phyloP scores from a whole-genome alignment of 35 echinoderm and acorn worm genomes.

The Patiria miniata region DNA sequence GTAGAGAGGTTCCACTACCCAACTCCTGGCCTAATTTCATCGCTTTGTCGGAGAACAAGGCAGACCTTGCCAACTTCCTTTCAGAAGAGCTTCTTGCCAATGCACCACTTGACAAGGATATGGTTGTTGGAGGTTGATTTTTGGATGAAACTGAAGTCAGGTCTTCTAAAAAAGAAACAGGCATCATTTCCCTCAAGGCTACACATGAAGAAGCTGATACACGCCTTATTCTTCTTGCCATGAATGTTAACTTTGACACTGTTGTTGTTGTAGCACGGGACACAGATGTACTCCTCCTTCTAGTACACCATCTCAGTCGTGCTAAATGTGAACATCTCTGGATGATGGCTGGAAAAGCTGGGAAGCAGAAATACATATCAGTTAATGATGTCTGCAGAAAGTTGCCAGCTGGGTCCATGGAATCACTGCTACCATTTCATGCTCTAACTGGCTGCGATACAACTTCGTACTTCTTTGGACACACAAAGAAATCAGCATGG shows the following conservation, averaged over 20 bases:
- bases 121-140: not conserved
- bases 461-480: not conserved
- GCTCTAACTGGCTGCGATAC: not conserved
- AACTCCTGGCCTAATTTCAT: not conserved
- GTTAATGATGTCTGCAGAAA: not conserved
- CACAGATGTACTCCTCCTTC: not conserved
- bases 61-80: not conserved
- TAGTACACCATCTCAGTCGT: not conserved
- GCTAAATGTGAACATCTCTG: not conserved
- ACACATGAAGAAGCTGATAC: slow-evolving; percentile 19
- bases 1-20: not conserved
- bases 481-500: not conserved
- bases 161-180: slow-evolving; percentile 22
- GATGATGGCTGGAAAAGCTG: not conserved
- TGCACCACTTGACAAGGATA: slow-evolving; percentile 36
- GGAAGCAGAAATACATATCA: not conserved
- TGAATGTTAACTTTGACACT: not conserved
- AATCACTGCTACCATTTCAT: not conserved
- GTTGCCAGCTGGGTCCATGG: not conserved
- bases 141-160: slow-evolving; percentile 9
- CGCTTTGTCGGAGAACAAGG: not conserved
- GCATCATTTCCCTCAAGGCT: slow-evolving; percentile 31
- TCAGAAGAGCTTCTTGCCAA: slow-evolving; percentile 26
- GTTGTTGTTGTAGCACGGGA: not conserved
- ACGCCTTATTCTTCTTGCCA: not conserved